Conservation (phyloP, 2,113 vertebrate species). For the Ranitomeya imitator region DNA sequence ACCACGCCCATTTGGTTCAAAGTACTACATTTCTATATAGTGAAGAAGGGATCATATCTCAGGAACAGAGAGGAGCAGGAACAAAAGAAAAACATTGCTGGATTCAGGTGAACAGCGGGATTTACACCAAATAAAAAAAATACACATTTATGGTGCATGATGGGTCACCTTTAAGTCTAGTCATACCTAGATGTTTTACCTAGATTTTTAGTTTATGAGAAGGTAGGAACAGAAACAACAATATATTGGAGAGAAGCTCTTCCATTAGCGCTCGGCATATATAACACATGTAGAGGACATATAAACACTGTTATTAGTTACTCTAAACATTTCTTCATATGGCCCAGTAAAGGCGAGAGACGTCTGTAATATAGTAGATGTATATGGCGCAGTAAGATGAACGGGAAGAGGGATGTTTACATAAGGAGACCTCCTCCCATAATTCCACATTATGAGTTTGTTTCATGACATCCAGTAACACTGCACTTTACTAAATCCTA, state of each 20-base stretch:
- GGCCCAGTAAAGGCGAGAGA: neutral
- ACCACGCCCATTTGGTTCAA: no score
- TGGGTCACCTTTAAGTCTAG: neutral
- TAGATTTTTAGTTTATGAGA: neutral
- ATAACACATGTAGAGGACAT: neutral
- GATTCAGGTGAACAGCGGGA: no score
- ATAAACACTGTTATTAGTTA: constrained; percentile 34
- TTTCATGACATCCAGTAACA: constrained; percentile 17
- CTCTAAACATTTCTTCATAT: constrained; percentile 50
- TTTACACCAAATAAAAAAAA: no score
- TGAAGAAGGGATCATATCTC: no score
- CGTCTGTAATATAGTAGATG: constrained; percentile 2
- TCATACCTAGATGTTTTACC: neutral
- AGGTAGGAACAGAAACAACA: neutral
- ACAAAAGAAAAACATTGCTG: no score
- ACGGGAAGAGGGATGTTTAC: constrained; percentile 25
- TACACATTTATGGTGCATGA: no score
- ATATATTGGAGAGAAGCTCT: neutral
- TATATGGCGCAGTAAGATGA: neutral
- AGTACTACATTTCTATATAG: no score
- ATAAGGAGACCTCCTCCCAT: constrained; percentile 20
- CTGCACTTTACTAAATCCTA: constrained; percentile 41
- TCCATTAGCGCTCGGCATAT: neutral
- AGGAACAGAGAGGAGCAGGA: no score
- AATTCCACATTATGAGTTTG: constrained; percentile 30